phyloP scores from a whole-genome alignment of 2,113 vertebrate genomes.

The Stegastes partitus region DNA sequence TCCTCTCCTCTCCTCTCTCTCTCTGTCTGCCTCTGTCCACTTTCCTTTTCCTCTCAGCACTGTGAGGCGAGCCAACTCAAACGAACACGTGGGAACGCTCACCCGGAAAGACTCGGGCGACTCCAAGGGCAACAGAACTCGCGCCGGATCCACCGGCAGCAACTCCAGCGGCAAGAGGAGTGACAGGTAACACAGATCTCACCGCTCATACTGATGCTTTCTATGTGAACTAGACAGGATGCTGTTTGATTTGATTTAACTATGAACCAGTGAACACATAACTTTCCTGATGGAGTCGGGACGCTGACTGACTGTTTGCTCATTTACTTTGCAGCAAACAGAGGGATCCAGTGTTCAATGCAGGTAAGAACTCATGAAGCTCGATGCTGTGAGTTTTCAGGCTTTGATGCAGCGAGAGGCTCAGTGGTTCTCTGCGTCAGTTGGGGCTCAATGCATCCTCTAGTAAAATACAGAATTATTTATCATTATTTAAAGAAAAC shows the following conservation, averaged over 20 bases:
- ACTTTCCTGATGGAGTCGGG: constrained; percentile 1
- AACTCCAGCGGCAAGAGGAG: constrained; percentile 95
- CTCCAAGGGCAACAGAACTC: constrained; percentile 90
- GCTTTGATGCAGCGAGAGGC: neutral
- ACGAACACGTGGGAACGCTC: constrained; percentile 91
- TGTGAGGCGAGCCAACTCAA: constrained; percentile 95
- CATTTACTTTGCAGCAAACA: constrained; percentile 90
- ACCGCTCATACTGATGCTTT: neutral
- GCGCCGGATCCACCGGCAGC: constrained; percentile 94
- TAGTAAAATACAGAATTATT: neutral
- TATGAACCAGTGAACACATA: neutral
- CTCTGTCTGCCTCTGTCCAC: constrained; percentile 2
- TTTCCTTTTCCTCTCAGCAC: constrained; percentile 78
- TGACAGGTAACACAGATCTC: constrained; percentile 87
- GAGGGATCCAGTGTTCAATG: constrained; percentile 96
- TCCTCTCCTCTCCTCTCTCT: neutral
- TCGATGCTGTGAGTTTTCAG: constrained; percentile 17
- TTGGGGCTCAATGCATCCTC: constrained; percentile 2
- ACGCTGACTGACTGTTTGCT: constrained; percentile 72
- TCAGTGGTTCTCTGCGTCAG: constrained; percentile 52
- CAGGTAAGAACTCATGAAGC: constrained; percentile 88
- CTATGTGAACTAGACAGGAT: neutral
- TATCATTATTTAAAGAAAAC: neutral
- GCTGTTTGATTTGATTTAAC: neutral
- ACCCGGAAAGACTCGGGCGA: constrained; percentile 92